Evolutionary conservation across 2,113 vertebrate genomes (phyloP), one percentile per base, ranked within the genome.

Genomic region (Sclerurus mexicanus): DNA sequence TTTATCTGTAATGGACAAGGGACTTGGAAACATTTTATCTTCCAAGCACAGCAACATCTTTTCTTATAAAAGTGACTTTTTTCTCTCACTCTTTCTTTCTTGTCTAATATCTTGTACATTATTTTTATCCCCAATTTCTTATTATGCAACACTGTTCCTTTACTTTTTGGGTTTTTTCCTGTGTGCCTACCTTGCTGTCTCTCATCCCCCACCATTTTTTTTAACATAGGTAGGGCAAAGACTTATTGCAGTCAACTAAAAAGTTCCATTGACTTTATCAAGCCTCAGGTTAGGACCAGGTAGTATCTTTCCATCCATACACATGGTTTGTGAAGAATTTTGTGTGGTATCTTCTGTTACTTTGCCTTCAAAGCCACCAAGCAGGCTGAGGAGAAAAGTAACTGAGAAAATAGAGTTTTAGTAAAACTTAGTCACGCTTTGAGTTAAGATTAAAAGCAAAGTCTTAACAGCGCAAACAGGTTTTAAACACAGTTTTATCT

Each of bases 11-110:
- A 94, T 74, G 80, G 88, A 92, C 93, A 87, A 66, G 74, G 72
- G 74, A 85, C 62, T 97, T 92, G 80, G 87, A 97, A 95, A 95
- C 69, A 94, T 94, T 96, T 97, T 96, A 94, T 96, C 94, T 93
- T 89, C 84, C 56, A 53, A 95, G 64, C 39, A 60, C 47, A 93
- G 80, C 55, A 85, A 80, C 53, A 81, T 89, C 55, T 96, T 95
- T 87, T 85, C 73, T 81, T 96, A 77, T 49, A 83, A 81, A 96
- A 91, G 72, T 47, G 40, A 56, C 49, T 96, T 79, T 55, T 59
- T 24, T 89, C 24, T 90, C 18, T 74, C 25, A 85, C 79, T 77
- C 81, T 93, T 80, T 92, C 18, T 94, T 86, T 49, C 94, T 68
- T 64, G 60, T 77, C 66, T 89, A 72, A 50, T 63, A 62, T 59